Conservation (phyloP, 2,888 invertebrate species). For the Nymphalis polychloros region DNA sequence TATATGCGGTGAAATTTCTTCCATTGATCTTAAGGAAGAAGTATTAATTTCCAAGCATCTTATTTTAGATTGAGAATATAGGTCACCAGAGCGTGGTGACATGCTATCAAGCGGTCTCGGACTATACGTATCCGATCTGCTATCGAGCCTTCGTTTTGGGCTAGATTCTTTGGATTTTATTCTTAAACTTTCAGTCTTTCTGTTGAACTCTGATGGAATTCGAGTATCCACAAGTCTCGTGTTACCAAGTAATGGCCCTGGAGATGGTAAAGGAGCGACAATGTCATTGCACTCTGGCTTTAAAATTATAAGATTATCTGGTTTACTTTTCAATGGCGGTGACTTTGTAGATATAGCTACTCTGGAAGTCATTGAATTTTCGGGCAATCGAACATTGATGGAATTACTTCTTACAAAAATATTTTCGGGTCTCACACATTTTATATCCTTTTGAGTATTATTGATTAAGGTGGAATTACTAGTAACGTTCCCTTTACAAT, state of each 20-base stretch:
- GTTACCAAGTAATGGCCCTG: slow-evolving; percentile 91
- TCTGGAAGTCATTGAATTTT: slow-evolving; percentile 72
- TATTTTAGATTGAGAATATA: slow-evolving; percentile 77
- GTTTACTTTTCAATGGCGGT: slow-evolving; percentile 70
- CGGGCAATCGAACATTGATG: slow-evolving; percentile 80
- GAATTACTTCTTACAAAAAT: slow-evolving; percentile 83
- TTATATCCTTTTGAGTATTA: slow-evolving; percentile 64
- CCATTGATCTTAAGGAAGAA: slow-evolving; percentile 76
- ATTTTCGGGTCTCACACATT: slow-evolving; percentile 66
- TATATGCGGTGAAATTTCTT: slow-evolving; percentile 82
- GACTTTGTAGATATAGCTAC: slow-evolving; percentile 60
- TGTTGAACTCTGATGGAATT: slow-evolving; percentile 66
- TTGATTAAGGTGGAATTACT: slow-evolving; percentile 49
- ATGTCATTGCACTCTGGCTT: slow-evolving; percentile 76
- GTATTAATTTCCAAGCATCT: slow-evolving; percentile 75
- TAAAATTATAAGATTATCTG: slow-evolving; percentile 80
- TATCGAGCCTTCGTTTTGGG: slow-evolving; percentile 70
- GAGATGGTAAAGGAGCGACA: slow-evolving; percentile 87
- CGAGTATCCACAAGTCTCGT: slow-evolving; percentile 88
- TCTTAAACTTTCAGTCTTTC: slow-evolving; percentile 65
- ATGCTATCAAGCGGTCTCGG: slow-evolving; percentile 69
- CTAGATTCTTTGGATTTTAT: slow-evolving; percentile 61
- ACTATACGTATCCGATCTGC: slow-evolving; percentile 66
- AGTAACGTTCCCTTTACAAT: slow-evolving; percentile 85
- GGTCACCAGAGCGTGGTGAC: slow-evolving; percentile 66